phyloP scores from a whole-genome alignment of 2,113 vertebrate species.

The Halichoerus grypus region DNA sequence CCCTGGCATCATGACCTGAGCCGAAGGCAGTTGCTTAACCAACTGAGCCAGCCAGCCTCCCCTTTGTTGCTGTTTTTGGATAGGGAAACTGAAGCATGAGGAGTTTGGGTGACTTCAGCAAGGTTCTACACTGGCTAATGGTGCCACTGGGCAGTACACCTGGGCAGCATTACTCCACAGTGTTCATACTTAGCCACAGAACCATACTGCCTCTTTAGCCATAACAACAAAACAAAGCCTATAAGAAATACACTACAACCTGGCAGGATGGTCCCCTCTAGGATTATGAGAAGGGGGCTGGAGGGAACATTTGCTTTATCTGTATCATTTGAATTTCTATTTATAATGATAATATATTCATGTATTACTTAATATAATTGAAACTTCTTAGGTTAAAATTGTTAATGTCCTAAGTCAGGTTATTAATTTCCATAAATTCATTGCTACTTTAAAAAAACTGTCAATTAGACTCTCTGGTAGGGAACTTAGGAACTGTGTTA shows the following conservation, averaged over 20 bases:
- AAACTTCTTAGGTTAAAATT: conserved; percentile 28
- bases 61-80: neutral
- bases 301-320: neutral
- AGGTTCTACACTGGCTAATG: neutral
- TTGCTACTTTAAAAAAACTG: neutral
- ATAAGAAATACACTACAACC: no score
- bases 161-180: neutral
- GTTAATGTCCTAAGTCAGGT: neutral
- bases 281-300: neutral
- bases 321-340: neutral
- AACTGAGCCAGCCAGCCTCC: no score
- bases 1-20: no score
- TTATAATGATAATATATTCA: neutral
- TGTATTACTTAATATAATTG: neutral
- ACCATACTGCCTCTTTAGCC: neutral
- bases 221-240: neutral
- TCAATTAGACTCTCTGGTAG: neutral
- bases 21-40: no score
- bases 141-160: neutral
- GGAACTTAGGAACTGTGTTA: neutral
- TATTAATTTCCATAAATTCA: conserved; percentile 48
- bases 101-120: neutral
- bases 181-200: neutral
- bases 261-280: neutral
- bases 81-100: neutral